Conservation (phyloP, 1,140 invertebrate species). For the Drosophila repletoides region DNA sequence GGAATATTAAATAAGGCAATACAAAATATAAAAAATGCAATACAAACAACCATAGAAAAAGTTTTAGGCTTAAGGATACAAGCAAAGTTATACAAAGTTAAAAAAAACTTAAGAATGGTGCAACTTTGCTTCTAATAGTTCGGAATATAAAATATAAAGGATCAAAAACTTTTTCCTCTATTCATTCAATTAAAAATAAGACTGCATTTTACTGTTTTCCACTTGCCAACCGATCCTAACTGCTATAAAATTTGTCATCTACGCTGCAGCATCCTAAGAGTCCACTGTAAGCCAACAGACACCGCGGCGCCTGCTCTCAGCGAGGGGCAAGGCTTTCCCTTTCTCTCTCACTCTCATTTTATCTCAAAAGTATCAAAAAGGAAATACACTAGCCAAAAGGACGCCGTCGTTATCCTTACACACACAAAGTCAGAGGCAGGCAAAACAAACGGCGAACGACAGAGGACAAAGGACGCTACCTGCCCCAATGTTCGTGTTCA, state of each 20-base stretch:
- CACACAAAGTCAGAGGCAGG: conserved; percentile 8
- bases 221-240: conserved; percentile 3
- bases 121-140: too few species aligned
- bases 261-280: neutral
- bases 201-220: too few species aligned
- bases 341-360: neutral
- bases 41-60: too few species aligned
- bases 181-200: too few species aligned
- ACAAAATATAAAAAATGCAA: too few species aligned
- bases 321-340: neutral
- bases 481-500: conserved; percentile 54
- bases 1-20: too few species aligned
- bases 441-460: neutral
- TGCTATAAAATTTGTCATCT: conserved; percentile 8
- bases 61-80: too few species aligned
- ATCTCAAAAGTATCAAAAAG: conserved; percentile 1
- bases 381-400: conserved; percentile 34
- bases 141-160: too few species aligned
- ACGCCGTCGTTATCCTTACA: conserved; percentile 29
- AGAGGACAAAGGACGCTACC: conserved; percentile 23
- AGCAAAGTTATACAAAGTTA: too few species aligned
- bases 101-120: too few species aligned
- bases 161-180: too few species aligned
- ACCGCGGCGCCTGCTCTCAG: conserved; percentile 55
- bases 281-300: conserved; percentile 47